Evolutionary conservation across 2,113 vertebrate species (phyloP).

Genomic region (Phrynosoma blainvillii): DNA sequence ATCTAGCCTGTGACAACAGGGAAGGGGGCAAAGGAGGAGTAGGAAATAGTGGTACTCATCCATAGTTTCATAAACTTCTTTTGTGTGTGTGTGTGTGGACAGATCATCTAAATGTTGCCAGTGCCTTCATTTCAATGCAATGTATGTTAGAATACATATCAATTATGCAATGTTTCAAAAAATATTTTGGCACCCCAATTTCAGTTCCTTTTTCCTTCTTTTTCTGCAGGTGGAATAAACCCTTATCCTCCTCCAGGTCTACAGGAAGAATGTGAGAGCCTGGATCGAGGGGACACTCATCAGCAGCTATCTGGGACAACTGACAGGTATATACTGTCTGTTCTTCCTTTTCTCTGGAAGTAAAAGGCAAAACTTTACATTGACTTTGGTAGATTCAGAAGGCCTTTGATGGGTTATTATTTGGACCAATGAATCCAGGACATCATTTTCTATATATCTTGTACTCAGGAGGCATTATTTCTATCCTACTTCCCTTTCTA

Average conservation of each 20-base stretch:
- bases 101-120: background rate
- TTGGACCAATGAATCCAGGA: background rate
- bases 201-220: background rate
- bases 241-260: slow-evolving; percentile 76
- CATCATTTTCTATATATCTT: background rate
- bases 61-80: background rate
- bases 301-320: background rate
- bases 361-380: background rate
- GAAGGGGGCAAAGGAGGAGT: background rate
- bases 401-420: background rate
- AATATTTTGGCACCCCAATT: background rate
- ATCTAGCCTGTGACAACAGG: background rate
- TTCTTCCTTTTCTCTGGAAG: background rate
- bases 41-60: background rate
- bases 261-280: slow-evolving; percentile 71
- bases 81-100: background rate
- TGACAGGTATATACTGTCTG: slow-evolving; percentile 43
- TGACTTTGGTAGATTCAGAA: background rate
- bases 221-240: slow-evolving; percentile 77
- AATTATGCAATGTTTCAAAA: no score
- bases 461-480: background rate
- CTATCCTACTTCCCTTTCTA: background rate
- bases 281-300: slow-evolving; percentile 56
- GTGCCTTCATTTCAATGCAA: background rate
- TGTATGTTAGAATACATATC: no score